Conservation (phyloP, 23 tunicate genomes). For the Halocynthia aurantium region DNA sequence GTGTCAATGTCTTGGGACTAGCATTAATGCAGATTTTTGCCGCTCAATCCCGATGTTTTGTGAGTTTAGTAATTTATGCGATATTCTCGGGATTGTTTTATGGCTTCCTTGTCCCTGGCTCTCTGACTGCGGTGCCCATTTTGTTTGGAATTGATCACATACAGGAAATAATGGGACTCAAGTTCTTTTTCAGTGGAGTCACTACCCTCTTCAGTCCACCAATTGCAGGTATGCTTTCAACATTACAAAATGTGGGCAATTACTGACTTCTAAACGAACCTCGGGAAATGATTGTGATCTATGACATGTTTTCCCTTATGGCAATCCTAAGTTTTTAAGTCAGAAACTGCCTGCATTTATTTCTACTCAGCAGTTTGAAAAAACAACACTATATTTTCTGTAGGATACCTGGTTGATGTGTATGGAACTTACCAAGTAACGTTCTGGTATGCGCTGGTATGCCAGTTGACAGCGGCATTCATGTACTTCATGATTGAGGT, state of each 20-base stretch:
- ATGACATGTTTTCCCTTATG: too few relatives aligned
- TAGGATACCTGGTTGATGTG: constrained; percentile 18
- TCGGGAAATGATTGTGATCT: too few relatives aligned
- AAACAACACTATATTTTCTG: background rate
- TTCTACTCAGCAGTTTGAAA: too few relatives aligned
- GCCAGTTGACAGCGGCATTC: too few relatives aligned
- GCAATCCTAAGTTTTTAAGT: background rate
- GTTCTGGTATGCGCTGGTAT: background rate
- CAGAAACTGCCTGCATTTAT: background rate
- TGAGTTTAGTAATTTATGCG: constrained; percentile 5
- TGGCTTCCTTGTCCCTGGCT: constrained; percentile 21
- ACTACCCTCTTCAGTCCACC: constrained; percentile 30
- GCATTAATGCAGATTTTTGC: constrained; percentile 11
- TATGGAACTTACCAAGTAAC: constrained; percentile 13
- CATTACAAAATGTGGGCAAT: too few relatives aligned
- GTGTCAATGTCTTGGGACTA: background rate
- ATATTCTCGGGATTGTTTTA: constrained; percentile 24
- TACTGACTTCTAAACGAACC: background rate
- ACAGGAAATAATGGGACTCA: constrained; percentile 7
- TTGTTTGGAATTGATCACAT: constrained; percentile 40
- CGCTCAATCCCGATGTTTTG: constrained; percentile 1
- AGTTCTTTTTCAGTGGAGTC: constrained; percentile 29
- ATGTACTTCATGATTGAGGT: too few relatives aligned
- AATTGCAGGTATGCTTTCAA: constrained; percentile 35
- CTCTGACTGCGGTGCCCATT: constrained; percentile 20